phyloP scores from a whole-genome alignment of 1,140 invertebrate species.

The Sweltsa coloradensis region DNA sequence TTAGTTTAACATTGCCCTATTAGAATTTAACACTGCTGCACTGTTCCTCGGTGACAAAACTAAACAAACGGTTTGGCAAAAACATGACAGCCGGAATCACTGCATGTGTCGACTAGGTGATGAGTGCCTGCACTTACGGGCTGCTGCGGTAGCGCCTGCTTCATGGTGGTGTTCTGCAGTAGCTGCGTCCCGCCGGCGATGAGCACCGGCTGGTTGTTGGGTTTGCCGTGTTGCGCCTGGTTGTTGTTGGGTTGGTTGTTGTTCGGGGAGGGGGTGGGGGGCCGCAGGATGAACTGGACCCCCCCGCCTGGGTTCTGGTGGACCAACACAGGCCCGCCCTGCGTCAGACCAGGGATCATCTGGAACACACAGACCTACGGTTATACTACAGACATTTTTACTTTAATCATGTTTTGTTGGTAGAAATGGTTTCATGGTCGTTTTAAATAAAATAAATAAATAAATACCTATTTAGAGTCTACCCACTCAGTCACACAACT shows the following conservation, averaged over 20 bases:
- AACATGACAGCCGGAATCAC: too few relatives aligned
- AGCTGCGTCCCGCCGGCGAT: constrained; percentile 8
- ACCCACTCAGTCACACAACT: too few relatives aligned
- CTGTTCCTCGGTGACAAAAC: too few relatives aligned
- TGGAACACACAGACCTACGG: constrained; percentile 3
- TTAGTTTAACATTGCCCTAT: too few relatives aligned
- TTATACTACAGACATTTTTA: too few relatives aligned
- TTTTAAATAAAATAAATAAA: too few relatives aligned
- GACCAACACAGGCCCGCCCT: constrained; percentile 21
- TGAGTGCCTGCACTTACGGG: not conserved
- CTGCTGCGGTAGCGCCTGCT: constrained; percentile 2
- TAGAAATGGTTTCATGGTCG: too few relatives aligned
- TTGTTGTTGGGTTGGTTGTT: not conserved
- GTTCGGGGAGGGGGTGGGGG: constrained; percentile 13
- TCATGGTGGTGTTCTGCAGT: constrained; percentile 1
- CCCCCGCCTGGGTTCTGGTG: constrained; percentile 22
- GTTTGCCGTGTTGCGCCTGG: constrained; percentile 2
- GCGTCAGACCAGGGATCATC: constrained; percentile 12
- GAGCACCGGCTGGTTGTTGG: constrained; percentile 1
- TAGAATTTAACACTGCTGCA: too few relatives aligned
- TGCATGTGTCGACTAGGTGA: too few relatives aligned
- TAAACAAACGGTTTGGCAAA: too few relatives aligned
- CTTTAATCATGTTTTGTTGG: too few relatives aligned
- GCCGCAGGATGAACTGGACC: constrained; percentile 24
- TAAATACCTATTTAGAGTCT: too few relatives aligned